These are phyloP conservation scores for Lottia gigantea DNA, from an alignment of 2,888 invertebrate species.

Conservation along the genomic window DNA sequence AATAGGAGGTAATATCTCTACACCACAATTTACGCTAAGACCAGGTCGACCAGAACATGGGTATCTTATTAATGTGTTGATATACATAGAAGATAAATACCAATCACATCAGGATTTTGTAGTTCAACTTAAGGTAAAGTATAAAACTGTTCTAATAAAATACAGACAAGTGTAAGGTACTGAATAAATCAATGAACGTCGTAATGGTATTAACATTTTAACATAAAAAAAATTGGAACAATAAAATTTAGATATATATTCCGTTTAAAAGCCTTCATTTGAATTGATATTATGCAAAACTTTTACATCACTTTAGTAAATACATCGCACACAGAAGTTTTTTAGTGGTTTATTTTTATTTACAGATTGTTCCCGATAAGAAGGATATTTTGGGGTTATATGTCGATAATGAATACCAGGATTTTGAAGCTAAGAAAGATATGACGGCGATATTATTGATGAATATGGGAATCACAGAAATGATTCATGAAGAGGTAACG, in stretches of 20 bases:
- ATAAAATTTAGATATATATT: too few species aligned
- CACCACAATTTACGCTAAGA: slow-evolving; percentile 26
- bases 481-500: slow-evolving; percentile 8
- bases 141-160: too few species aligned
- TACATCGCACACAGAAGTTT: too few species aligned
- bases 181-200: too few species aligned
- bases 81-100: slow-evolving; percentile 24
- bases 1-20: slow-evolving; percentile 17
- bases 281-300: too few species aligned
- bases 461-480: slow-evolving; percentile 18
- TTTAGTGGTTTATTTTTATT: background rate
- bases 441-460: slow-evolving; percentile 21
- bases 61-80: slow-evolving; percentile 23
- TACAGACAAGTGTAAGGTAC: too few species aligned
- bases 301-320: too few species aligned
- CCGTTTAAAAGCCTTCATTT: too few species aligned
- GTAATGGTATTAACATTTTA: too few species aligned
- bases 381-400: background rate
- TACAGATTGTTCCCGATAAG: background rate
- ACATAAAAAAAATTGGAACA: too few species aligned
- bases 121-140: background rate
- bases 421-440: slow-evolving; percentile 26
- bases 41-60: slow-evolving; percentile 19
- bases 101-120: background rate
- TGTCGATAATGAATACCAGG: background rate